Evolutionary conservation across 2,888 invertebrate species (phyloP).

Genomic region (Meteorus colon): DNA sequence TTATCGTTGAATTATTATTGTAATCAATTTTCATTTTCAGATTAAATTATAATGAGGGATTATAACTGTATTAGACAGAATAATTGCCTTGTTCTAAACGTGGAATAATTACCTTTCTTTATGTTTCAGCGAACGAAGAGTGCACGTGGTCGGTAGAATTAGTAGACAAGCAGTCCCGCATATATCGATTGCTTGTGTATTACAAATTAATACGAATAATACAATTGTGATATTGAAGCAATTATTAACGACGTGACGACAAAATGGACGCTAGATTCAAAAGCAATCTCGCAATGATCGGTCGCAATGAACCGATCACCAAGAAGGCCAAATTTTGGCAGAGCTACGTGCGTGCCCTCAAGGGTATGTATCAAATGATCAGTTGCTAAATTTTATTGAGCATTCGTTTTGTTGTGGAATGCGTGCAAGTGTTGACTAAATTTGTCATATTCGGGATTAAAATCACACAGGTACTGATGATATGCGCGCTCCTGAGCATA

Average conservation of each 20-base stretch:
- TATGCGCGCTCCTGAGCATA: conserved; percentile 88
- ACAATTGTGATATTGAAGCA: conserved; percentile 1
- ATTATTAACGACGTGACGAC: conserved; percentile 1
- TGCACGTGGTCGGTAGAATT: conserved; percentile 76
- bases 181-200: background rate
- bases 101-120: conserved; percentile 13
- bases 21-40: background rate
- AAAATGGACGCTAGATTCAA: conserved; percentile 85
- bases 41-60: conserved; percentile 11
- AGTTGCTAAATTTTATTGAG: background rate
- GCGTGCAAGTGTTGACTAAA: background rate
- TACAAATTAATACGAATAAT: conserved; percentile 13
- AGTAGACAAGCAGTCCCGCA: conserved; percentile 64
- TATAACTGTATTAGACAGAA: too few relatives aligned
- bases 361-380: conserved; percentile 78
- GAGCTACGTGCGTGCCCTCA: conserved; percentile 92
- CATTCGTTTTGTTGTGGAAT: background rate
- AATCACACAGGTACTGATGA: conserved; percentile 87
- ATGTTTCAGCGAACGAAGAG: conserved; percentile 80
- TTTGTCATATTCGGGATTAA: background rate
- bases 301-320: conserved; percentile 92
- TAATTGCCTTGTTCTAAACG: too few relatives aligned
- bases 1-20: conserved; percentile 31
- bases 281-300: conserved; percentile 94
- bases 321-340: conserved; percentile 96